These are phyloP conservation scores for Sebastolobus altivelis DNA, from an alignment of 2,797 vertebrate species.

Conservation along the genomic window DNA sequence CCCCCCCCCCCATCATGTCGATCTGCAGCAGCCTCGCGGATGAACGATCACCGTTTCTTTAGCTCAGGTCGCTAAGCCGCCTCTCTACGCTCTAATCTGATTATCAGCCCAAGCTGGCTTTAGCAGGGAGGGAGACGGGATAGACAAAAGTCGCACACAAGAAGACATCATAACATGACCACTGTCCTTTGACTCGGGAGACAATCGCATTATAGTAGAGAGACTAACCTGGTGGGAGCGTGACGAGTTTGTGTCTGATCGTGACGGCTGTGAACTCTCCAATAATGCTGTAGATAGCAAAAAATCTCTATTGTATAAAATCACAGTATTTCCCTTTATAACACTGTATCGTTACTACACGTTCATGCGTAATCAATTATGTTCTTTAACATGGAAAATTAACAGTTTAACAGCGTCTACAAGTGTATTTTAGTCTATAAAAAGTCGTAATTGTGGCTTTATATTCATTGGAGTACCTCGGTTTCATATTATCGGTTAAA, in stretches of 20 bases:
- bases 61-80: conserved; percentile 80
- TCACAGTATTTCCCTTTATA: neutral
- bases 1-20: conserved; percentile 29
- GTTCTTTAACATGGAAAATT: neutral
- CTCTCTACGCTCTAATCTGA: conserved; percentile 83
- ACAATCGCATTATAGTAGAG: conserved; percentile 64
- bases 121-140: conserved; percentile 65
- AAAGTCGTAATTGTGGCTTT: neutral
- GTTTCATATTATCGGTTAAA: neutral
- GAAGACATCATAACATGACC: conserved; percentile 71
- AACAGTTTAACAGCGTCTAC: neutral
- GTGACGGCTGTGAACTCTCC: neutral
- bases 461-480: neutral
- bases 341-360: neutral
- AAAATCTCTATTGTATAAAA: conserved; percentile 4
- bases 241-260: conserved; percentile 2
- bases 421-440: neutral
- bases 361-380: neutral
- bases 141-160: conserved; percentile 68
- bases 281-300: neutral
- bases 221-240: conserved; percentile 26
- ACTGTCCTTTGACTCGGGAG: conserved; percentile 59
- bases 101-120: conserved; percentile 85
- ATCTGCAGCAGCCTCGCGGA: conserved; percentile 64
- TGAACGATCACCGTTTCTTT: conserved; percentile 74